Base-by-base conservation (phyloP, 2,888 invertebrate genomes). In the Mythimna albipuncta region DNA sequence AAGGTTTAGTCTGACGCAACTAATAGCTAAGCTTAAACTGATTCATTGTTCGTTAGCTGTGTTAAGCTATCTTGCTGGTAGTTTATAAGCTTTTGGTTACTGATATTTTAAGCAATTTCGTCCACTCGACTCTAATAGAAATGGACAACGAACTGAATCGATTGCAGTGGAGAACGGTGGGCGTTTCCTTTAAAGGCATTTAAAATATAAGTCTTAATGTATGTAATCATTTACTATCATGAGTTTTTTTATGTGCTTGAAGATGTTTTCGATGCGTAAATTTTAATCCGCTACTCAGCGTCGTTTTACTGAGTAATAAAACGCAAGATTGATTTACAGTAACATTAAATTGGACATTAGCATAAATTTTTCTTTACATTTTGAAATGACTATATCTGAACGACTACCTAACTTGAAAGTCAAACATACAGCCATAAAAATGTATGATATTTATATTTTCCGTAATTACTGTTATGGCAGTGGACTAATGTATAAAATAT, bases 1-100 rank as follows among this genome's bases (percentile, higher is more conserved):
- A 65, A 57, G 50, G 58, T 58, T 54, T 10, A 74, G 71, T 68
- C 74, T 89, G 88, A 87, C 84, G 89, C 87, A 90, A 90, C 80
- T 55, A 66, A 59, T 69, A 75, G 78, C 70, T 71, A 32, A 75
- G 67, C 75, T 82, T 81, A 81, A 75, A 83, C 82, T 83, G 80
- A 82, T 69, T 70, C 69, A 83, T 74, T 75, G 82, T 84, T 83
- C 74, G 69, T 69, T 75, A 67, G 77, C 78, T 76, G 62, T 63
- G 73, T 59, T 55, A 11, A 44, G 32, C 7, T 59, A 52, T 66
- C 44, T 61, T 38, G 38, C 41, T 74, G 9, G 47, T 61, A 13
- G 16, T 47, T 5, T 55, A 64, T 21, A 21, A 69, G 52, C 55
- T 64, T 70, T 59, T 41, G 13, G 16, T 57, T n/a, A 54, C 41